These are phyloP conservation scores for Oenanthe melanoleuca DNA, from an alignment of 2,113 vertebrate genomes.

Conservation along the genomic window DNA sequence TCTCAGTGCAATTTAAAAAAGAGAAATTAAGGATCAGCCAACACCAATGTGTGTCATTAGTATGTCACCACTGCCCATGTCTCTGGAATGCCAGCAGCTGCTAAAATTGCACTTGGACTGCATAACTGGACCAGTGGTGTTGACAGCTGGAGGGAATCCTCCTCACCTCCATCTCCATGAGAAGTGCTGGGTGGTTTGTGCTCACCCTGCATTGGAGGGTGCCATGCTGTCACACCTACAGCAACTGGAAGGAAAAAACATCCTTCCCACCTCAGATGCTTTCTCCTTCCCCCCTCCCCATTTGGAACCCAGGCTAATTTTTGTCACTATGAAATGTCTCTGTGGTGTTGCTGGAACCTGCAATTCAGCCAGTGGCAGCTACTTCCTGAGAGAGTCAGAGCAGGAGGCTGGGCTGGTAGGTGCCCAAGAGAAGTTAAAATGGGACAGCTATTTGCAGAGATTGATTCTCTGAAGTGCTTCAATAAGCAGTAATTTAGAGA, in stretches of 20 bases:
- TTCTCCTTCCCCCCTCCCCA: background rate
- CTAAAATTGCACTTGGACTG: background rate
- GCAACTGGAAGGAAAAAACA: background rate
- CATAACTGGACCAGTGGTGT: background rate
- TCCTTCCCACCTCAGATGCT: background rate
- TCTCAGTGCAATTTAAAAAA: background rate
- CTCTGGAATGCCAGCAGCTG: background rate
- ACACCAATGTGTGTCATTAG: rapidly evolving
- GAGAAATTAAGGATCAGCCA: background rate
- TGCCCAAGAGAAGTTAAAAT: conserved; percentile 4
- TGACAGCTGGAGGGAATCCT: background rate
- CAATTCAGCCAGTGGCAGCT: background rate
- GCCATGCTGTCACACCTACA: background rate
- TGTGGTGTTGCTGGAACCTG: background rate
- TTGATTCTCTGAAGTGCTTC: background rate
- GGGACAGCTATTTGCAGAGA: background rate
- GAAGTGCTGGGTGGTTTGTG: background rate
- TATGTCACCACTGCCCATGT: background rate
- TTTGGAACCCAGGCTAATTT: background rate
- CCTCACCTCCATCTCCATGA: background rate
- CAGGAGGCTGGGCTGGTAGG: background rate
- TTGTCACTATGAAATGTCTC: background rate
- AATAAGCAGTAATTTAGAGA: conserved; percentile 24
- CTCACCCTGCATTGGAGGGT: background rate
- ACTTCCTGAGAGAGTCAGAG: background rate